Base-by-base conservation (phyloP, 2,797 vertebrate species). In the Pteropus rufus region DNA sequence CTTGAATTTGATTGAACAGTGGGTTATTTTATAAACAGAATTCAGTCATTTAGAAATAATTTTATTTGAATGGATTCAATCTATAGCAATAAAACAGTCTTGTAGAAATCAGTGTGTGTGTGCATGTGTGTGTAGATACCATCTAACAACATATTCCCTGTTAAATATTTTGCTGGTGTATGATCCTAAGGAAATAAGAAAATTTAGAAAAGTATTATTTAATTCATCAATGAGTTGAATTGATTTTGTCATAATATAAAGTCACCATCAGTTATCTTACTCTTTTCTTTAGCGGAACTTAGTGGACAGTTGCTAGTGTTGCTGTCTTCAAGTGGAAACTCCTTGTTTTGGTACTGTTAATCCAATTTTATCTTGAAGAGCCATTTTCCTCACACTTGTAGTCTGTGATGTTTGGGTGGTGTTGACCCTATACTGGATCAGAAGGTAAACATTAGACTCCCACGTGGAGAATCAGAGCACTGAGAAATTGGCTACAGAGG, bases 51-150 rank as follows among this genome's bases (percentile, higher is more conserved):
- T 84, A 67, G 0, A 84, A 49, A 87, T 86, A 76, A 77, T 80
- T 18, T 95, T 24, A 96, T 89, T 80, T 84, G 54, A 52, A 84
- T 97, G 31, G 89, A 92, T 75, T 93, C 36, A 26, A 41, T 89
- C 31, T 2, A 18, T 72, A 60, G 58, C 34, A 90, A 76, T 56
- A 79, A 81, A 89, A 67, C 3, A 82, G 2, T 77, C 49, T 75
- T 88, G 8, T 52, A 92, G 77, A 49, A 83, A 49, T 54, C 75
- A 21, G 7, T 73, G 4, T 62, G 2, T 36, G 39, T 54, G 41
- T 52, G 46, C 44, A 34, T 44, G 10, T 72, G 7, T 19, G 31
- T 75, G 1, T 29, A 44, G 16, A 89, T 79, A 56, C 14, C 36
- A 81, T 76, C 19, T 89, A 69, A 96, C 77, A 79, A 58, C 14